These are phyloP conservation scores for Pituophis catenifer DNA, from an alignment of 2,113 vertebrate genomes.

Conservation along the genomic window DNA sequence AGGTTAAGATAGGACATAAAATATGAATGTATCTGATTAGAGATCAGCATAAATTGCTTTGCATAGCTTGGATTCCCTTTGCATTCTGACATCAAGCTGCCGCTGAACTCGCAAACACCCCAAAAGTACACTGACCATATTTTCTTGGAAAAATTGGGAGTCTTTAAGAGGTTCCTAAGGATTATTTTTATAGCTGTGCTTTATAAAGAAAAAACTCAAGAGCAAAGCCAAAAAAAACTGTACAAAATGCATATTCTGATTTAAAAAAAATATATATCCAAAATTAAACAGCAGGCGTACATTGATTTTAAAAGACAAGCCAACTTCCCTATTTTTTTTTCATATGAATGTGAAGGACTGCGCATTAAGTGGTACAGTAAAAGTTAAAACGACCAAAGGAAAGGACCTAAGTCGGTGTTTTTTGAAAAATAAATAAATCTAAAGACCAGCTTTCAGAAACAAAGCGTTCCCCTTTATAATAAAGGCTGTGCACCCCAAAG, in stretches of 20 bases:
- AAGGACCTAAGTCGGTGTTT: not conserved
- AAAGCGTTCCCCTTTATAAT: not conserved
- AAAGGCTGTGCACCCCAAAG: not conserved
- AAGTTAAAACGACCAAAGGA: not conserved
- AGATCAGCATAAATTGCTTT: not conserved
- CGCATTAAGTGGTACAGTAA: not conserved
- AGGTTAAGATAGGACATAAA: not conserved
- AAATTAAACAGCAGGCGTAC: not conserved
- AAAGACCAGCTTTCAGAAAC: not conserved
- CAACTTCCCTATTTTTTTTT: not conserved
- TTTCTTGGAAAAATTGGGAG: not conserved
- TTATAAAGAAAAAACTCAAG: not conserved
- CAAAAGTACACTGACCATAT: not conserved
- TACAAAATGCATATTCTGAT: not conserved
- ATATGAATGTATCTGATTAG: not conserved
- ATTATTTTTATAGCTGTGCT: not conserved
- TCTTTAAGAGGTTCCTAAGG: not conserved
- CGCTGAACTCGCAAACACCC: not conserved
- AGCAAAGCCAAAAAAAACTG: not conserved
- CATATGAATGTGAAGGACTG: not conserved
- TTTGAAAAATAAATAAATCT: not conserved
- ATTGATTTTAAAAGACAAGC: not conserved
- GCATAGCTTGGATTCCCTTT: not conserved
- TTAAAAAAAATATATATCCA: not conserved
- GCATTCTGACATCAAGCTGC: not conserved